Evolutionary conservation across 2,113 vertebrate genomes (phyloP).

Genomic region (Spheniscus mendiculus): DNA sequence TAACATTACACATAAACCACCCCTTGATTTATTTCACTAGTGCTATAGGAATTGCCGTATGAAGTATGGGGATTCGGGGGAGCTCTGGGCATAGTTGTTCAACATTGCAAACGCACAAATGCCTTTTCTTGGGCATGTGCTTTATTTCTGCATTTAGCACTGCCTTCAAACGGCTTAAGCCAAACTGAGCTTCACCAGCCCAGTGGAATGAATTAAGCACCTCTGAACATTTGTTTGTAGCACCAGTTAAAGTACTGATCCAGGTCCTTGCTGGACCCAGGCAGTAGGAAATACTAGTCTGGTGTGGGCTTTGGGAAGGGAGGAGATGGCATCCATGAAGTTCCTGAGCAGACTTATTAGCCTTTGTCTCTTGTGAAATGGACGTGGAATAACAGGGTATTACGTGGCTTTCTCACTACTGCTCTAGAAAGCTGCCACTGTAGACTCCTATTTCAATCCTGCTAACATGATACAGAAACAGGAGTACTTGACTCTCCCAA

Average conservation of each 20-base stretch:
- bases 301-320: neutral
- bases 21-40: neutral
- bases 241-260: neutral
- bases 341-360: neutral
- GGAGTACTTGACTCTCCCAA: neutral
- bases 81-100: neutral
- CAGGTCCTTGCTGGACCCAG: neutral
- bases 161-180: neutral
- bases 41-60: neutral
- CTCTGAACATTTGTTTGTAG: neutral
- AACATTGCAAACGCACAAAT: neutral
- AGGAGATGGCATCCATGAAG: neutral
- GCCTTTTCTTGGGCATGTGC: neutral
- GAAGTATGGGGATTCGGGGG: neutral
- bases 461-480: neutral
- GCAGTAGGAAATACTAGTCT: neutral
- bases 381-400: neutral
- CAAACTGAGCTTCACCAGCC: neutral
- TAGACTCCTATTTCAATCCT: neutral
- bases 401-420: neutral
- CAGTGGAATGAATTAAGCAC: neutral
- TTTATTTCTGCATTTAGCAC: neutral
- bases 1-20: neutral
- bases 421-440: neutral
- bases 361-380: neutral